A percentile compares a stretch with the other conserved stretches of the same genome.
Conservation (phyloP, 2,113 vertebrate species). For the Hipposideros armiger region DNA sequence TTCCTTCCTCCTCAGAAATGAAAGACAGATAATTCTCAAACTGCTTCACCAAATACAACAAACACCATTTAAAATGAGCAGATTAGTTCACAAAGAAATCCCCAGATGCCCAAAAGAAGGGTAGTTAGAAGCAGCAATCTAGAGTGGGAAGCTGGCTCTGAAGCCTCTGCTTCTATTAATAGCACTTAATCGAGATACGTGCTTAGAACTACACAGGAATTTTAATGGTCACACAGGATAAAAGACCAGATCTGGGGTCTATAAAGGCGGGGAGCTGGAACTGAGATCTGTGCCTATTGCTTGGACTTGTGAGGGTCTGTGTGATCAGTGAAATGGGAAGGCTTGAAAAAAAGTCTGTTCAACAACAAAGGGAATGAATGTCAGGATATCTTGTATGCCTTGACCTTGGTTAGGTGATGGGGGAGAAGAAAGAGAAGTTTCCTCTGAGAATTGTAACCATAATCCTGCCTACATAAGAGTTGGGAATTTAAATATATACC, state of each 20-base stretch:
- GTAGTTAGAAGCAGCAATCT: neutral
- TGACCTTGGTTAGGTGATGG: neutral
- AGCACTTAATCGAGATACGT: neutral
- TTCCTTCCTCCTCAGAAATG: neutral
- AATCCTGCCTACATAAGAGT: neutral
- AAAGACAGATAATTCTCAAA: neutral
- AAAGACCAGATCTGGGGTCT: neutral
- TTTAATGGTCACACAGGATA: neutral
- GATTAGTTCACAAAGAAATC: neutral
- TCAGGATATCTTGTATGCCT: neutral
- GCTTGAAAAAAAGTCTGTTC: neutral
- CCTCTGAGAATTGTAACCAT: neutral
- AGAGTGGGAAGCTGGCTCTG: neutral
- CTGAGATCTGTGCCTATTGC: neutral
- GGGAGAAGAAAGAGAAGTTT: neutral
- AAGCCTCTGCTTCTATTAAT: neutral
- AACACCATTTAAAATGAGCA: constrained; percentile 17
- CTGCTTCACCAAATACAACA: neutral
- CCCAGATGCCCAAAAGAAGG: neutral
- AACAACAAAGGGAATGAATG: neutral
- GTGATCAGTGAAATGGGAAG: neutral
- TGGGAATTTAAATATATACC: constrained; percentile 10
- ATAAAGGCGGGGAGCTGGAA: neutral
- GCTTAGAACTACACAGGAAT: neutral
- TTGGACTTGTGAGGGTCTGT: neutral